These are phyloP conservation scores for Neocrepidodera transversa DNA, from an alignment of 2,888 invertebrate species.

Conservation along the genomic window DNA sequence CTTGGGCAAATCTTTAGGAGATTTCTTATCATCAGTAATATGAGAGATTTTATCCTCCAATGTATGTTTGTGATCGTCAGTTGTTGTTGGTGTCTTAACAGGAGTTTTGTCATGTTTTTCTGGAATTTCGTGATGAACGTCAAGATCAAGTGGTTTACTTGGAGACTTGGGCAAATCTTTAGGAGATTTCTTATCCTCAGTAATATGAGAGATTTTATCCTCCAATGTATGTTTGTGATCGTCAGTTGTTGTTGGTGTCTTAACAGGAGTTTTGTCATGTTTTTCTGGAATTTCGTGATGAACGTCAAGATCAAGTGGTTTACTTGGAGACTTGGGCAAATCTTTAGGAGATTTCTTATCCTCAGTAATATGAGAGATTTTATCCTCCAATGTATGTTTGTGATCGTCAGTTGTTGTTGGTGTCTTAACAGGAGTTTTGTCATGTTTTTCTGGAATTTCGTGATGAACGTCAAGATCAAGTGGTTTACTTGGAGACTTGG, in stretches of 20 bases:
- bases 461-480: not conserved
- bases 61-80: no score
- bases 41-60: no score
- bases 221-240: not conserved
- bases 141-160: no score
- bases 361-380: not conserved
- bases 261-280: not conserved
- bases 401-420: no score
- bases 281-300: no score
- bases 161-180: no score
- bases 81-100: no score
- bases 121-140: no score
- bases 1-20: no score
- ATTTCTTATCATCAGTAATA: no score
- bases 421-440: not conserved
- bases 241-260: not conserved
- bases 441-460: not conserved
- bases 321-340: not conserved
- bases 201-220: not conserved
- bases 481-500: not conserved
- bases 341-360: conserved; percentile 3
- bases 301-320: not conserved
- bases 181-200: not conserved
- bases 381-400: not conserved
- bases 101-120: no score